These are phyloP conservation scores for Micronycteris hirsuta DNA, from an alignment of 2,113 vertebrate species.

Conservation along the genomic window DNA sequence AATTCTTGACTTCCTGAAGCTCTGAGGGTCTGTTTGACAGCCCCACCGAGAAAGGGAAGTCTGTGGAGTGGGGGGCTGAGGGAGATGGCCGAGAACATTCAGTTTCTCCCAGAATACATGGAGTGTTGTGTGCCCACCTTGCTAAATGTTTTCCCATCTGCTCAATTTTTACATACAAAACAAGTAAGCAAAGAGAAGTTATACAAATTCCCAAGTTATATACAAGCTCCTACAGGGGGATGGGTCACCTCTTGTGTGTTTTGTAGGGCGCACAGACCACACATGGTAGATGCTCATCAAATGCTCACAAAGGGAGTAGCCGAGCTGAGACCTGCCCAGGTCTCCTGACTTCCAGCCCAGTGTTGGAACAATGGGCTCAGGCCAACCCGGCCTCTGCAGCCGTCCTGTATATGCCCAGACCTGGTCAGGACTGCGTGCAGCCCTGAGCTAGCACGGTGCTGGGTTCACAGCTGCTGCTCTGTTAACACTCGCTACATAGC, in stretches of 20 bases:
- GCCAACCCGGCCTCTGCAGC: not conserved
- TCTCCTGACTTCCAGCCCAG: not conserved
- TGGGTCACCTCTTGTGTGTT: not conserved
- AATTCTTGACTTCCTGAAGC: not conserved
- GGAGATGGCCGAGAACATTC: not conserved
- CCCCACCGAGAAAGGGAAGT: not conserved
- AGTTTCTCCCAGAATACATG: not conserved
- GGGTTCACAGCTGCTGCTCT: not conserved
- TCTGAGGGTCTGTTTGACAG: not conserved
- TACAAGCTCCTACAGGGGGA: not conserved
- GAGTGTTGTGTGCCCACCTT: not conserved
- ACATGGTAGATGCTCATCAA: not conserved
- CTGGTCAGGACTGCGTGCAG: not conserved
- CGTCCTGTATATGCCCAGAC: fast-evolving
- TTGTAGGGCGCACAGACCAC: no score
- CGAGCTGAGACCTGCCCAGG: not conserved
- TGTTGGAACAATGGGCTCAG: fast-evolving
- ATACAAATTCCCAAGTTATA: not conserved
- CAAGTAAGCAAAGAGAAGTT: not conserved
- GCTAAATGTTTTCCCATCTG: not conserved
- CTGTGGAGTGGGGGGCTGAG: not conserved
- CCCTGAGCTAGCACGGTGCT: not conserved
- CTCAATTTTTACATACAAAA: not conserved
- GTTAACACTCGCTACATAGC: not conserved
- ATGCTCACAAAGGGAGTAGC: not conserved